Percentiles rank a stretch among this genome's conserved stretches.
phyloP scores from a whole-genome alignment of 2,113 vertebrate genomes.

The Equus przewalskii region DNA sequence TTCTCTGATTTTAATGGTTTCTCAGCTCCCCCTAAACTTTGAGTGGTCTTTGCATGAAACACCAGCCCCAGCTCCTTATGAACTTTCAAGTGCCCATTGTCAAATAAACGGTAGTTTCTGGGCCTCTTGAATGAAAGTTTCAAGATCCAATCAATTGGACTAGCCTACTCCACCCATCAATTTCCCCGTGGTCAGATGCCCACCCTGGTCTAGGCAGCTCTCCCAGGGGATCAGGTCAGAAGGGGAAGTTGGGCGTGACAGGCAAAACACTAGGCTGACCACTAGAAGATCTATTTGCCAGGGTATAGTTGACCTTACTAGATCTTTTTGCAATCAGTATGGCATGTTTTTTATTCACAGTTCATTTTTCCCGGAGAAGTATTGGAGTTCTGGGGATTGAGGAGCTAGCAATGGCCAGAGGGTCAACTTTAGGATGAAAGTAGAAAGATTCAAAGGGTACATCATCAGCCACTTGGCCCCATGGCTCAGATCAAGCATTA shows the following conservation, averaged over 20 bases:
- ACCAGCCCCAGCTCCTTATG: background rate
- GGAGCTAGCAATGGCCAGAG: background rate
- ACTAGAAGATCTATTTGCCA: background rate
- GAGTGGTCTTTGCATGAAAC: background rate
- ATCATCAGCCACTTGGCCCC: background rate
- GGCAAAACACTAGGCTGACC: background rate
- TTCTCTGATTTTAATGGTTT: background rate
- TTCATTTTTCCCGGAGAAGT: background rate
- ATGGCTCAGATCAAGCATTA: background rate
- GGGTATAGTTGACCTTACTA: background rate
- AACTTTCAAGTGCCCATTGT: background rate
- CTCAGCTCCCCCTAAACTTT: background rate
- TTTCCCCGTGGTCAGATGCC: background rate
- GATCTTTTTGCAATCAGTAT: background rate
- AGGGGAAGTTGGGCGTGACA: background rate
- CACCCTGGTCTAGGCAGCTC: background rate
- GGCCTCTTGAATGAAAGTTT: background rate
- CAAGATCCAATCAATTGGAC: background rate
- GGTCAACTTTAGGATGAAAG: background rate
- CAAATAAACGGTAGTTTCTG: background rate
- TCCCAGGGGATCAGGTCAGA: background rate
- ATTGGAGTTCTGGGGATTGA: background rate
- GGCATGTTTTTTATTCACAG: background rate
- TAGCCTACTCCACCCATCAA: background rate
- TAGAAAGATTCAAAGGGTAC: background rate